Base-by-base conservation (phyloP, 2,113 vertebrate genomes). In the Cavia porcellus region DNA sequence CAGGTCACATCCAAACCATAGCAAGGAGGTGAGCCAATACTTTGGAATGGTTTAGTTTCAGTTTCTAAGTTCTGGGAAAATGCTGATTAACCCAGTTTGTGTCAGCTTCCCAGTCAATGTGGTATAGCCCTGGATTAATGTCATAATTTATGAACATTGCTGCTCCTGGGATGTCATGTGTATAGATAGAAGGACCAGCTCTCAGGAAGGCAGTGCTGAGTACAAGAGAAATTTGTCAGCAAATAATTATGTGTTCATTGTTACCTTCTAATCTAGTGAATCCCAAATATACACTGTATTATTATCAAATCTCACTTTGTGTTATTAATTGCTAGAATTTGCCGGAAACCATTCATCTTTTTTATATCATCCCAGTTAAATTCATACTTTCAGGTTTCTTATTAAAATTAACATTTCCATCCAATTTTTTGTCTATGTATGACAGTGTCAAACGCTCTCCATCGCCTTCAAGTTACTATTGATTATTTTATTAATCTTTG, bases 311-410 rank as follows among this genome's bases (percentile, higher is more conserved):
- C 35, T 93, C 15, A 86, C 57, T 86, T 89, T 62, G 30, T 47
- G 81, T 94, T 94, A 74, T 35, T 22, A 30, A 12, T 92, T 72
- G 20, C 9, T 89, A n/a, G 20, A 95, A 86, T 85, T 97, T 90
- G 79, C 8, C 68, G 50, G 19, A 64, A 84, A 35, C 59, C 10
- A 5, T 59, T 64, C 62, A 15, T 50, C 20, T 80, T 64, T 83
- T 64, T 83, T 47, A 90, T 90, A 50, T 70, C 15, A 89, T 4
- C 19, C 45, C 5, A 80, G 72, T 66, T 50, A 89, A 92, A 66
- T 28, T 2, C 1, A 0, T 50, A 72, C 25, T 15, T 87, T 57
- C 20, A 79, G 10, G 35, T 61, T 74, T 93, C 35, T 86, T 82
- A 74, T 89, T 93, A 86, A 86, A 85, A 72, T 55, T 61, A 82